A percentile compares a stretch with the other conserved stretches of the same genome.
Evolutionary conservation across 2,888 invertebrate species (phyloP).

Genomic region (Ectemnius continuus): DNA sequence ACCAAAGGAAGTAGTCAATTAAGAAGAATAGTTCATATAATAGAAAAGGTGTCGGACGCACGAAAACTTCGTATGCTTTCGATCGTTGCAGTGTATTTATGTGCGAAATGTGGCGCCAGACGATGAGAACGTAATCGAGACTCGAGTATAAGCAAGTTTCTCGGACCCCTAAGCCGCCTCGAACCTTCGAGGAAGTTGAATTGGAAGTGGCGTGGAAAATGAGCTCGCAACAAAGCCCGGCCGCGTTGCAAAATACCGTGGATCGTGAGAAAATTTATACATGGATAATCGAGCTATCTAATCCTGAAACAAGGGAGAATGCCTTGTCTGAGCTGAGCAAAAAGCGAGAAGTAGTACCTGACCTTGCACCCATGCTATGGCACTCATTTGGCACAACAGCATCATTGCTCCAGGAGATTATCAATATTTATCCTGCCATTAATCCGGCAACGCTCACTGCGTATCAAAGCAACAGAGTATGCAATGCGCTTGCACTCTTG

Average conservation of each 20-base stretch:
- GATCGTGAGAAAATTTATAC: constrained; percentile 94
- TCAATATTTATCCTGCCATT: constrained; percentile 98
- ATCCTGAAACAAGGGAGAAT: constrained; percentile 96
- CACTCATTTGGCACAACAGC: constrained; percentile 98
- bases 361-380: constrained; percentile 99
- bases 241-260: constrained; percentile 84
- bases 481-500: constrained; percentile 97
- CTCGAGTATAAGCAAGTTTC: neutral
- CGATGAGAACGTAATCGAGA: constrained; percentile 1
- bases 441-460: constrained; percentile 98
- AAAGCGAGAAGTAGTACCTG: constrained; percentile 93
- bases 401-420: constrained; percentile 96
- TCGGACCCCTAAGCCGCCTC: too few species aligned
- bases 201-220: constrained; percentile 77
- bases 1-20: neutral
- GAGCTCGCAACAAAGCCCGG: constrained; percentile 89
- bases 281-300: constrained; percentile 95
- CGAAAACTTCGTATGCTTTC: too few species aligned
- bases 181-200: too few species aligned
- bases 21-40: neutral
- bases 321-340: constrained; percentile 97
- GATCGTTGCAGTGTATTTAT: neutral
- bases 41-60: too few species aligned
- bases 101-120: constrained; percentile 1
- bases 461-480: constrained; percentile 98